Conservation (phyloP, 2,113 vertebrate species). For the Pangasianodon hypophthalmus region DNA sequence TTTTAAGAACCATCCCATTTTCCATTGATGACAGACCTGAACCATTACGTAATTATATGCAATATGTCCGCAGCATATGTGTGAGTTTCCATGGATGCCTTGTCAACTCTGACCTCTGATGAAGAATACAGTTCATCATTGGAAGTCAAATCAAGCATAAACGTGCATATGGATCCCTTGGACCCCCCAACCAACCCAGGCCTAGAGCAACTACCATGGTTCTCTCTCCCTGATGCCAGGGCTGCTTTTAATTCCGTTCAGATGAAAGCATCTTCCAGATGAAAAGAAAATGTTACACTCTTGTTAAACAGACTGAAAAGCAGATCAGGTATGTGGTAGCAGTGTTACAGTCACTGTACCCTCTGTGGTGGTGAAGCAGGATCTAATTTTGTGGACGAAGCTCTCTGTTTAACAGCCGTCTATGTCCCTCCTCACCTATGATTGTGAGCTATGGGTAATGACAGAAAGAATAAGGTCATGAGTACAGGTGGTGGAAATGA, state of each 20-base stretch:
- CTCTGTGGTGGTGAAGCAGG: too few species aligned
- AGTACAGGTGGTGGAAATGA: too few species aligned
- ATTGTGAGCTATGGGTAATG: too few species aligned
- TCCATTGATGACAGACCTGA: not conserved
- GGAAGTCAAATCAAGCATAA: not conserved
- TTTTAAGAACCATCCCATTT: not conserved
- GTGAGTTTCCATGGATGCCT: not conserved
- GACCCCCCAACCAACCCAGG: not conserved
- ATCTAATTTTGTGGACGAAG: not conserved
- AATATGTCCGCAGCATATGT: not conserved
- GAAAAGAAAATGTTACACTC: not conserved
- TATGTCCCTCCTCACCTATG: too few species aligned
- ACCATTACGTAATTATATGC: not conserved
- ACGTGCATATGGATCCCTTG: not conserved
- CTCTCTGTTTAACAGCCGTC: not conserved
- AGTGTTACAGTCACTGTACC: too few species aligned
- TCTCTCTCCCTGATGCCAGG: not conserved
- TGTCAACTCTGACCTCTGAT: not conserved
- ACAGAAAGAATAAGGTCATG: too few species aligned
- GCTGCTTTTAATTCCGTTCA: not conserved
- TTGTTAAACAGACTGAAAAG: not conserved
- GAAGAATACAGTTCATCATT: not conserved
- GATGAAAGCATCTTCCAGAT: not conserved
- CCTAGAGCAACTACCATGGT: not conserved
- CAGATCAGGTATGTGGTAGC: too few species aligned